Evolutionary conservation across 2,888 invertebrate species (phyloP), one percentile per base, ranked within the genome.

Genomic region (Zelleria hepariella): DNA sequence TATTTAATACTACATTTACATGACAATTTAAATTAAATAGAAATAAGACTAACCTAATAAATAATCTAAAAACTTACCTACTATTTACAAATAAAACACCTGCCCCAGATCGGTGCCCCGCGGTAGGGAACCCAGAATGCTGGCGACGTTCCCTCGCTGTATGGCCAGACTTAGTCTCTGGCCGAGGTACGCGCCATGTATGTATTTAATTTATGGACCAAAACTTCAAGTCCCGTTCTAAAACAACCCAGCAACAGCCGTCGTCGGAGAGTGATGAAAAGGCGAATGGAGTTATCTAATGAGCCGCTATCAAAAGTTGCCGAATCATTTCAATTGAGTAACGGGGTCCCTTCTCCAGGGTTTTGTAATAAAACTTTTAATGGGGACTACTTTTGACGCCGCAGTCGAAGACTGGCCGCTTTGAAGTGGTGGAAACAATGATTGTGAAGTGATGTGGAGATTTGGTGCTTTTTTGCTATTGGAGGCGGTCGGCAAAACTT

Each of bases 261-360:
- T 51, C 51, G 8, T 15, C 18, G 51, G 4, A 20, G 51, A 51
- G 51, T 51, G 51, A 51, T 51, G 51, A 51, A 51, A 51, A 51
- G 51, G 23, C 21, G 23, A 51, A 51, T 51, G 23, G 23, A 51
- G 21, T 42, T 15, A 42, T 51, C 70, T 75, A 75, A 75, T 76
- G 74, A 75, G 73, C 32, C 61, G 48, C 64, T 65, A 65, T 69
- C 71, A 71, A 68, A 74, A 74, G 72, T 75, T 73, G 63, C 66
- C 65, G 72, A 71, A 74, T 73, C 70, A 75, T 75, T 74, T 73
- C 68, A 69, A 70, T 68, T 54, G 54, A 54, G 54, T 54, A 25
- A 54, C 24, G 21, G 23, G 20, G 18, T 15, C 7, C 49, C 51
- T 51, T 32, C 32, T 10, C 15, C 10, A 42, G 23, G 21, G 20